These are phyloP conservation scores for Holacanthella duospinosa DNA, from an alignment of 2,888 invertebrate genomes.

Conservation along the genomic window DNA sequence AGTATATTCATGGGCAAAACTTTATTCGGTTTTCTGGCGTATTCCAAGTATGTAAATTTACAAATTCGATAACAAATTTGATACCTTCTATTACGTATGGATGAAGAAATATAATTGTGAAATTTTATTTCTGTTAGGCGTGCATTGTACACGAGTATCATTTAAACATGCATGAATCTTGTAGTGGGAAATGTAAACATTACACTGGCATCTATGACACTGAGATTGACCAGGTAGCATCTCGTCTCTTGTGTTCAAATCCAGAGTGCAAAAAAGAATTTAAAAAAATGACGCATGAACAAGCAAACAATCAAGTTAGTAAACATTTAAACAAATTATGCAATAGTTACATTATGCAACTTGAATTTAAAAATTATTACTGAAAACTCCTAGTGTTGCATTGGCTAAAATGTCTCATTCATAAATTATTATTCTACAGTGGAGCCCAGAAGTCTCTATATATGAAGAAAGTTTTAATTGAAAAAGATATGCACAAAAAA, in stretches of 20 bases:
- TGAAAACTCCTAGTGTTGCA: no score
- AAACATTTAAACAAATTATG: no score
- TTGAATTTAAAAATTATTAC: no score
- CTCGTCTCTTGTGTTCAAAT: neutral
- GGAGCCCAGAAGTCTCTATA: no score
- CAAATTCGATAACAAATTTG: neutral
- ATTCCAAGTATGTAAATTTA: neutral
- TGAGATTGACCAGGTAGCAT: neutral
- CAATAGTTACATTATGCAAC: no score
- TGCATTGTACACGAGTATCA: neutral
- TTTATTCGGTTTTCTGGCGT: neutral
- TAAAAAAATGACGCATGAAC: no score
- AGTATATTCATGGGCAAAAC: neutral
- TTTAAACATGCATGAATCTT: neutral
- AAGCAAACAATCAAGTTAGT: no score
- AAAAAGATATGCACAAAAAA: no score
- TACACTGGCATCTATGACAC: neutral
- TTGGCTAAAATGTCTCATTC: no score
- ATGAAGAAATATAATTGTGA: no score
- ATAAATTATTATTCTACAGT: no score
- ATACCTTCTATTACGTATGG: neutral
- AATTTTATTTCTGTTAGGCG: neutral
- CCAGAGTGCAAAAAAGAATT: neutral
- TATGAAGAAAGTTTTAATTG: no score
- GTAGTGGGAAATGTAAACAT: neutral